phyloP scores from a whole-genome alignment of 92 coral and sea anemone genomes.

The Epizoanthus illoricatus region DNA sequence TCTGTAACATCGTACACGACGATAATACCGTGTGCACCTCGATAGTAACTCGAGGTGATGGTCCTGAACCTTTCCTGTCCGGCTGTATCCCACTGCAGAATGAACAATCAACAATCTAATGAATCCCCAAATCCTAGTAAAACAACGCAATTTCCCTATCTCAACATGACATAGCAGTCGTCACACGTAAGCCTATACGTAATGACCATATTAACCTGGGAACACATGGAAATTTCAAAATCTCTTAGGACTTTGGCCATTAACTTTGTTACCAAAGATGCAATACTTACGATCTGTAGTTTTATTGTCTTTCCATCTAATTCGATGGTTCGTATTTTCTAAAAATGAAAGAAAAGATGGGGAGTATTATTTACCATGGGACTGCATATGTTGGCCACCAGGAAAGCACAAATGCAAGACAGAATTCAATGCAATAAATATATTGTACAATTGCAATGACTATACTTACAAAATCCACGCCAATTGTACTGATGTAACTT shows the following conservation, averaged over 20 bases:
- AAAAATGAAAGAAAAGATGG: conserved; percentile 26
- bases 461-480: conserved; percentile 97
- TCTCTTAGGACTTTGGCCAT: neutral
- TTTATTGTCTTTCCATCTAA: conserved; percentile 99
- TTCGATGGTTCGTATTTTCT: conserved; percentile 99
- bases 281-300: conserved; percentile 93
- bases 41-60: conserved; percentile 95
- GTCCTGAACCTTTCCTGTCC: conserved; percentile 98
- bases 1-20: conserved; percentile 99
- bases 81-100: conserved; percentile 96
- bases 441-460: neutral
- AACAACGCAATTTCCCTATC: conserved; percentile 33
- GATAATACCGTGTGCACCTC: conserved; percentile 98
- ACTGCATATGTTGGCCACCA: neutral
- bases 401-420: conserved; percentile 9
- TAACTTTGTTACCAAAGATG: neutral
- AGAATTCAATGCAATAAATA: conserved; percentile 29
- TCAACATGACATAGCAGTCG: conserved; percentile 37
- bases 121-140: conserved; percentile 42
- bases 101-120: conserved; percentile 34
- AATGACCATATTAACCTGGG: conserved; percentile 15
- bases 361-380: neutral
- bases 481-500: conserved; percentile 99
- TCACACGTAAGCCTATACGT: conserved; percentile 28
- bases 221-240: conserved; percentile 11